phyloP scores from a whole-genome alignment of 1,140 invertebrate species.

The Globodera ellingtonae region DNA sequence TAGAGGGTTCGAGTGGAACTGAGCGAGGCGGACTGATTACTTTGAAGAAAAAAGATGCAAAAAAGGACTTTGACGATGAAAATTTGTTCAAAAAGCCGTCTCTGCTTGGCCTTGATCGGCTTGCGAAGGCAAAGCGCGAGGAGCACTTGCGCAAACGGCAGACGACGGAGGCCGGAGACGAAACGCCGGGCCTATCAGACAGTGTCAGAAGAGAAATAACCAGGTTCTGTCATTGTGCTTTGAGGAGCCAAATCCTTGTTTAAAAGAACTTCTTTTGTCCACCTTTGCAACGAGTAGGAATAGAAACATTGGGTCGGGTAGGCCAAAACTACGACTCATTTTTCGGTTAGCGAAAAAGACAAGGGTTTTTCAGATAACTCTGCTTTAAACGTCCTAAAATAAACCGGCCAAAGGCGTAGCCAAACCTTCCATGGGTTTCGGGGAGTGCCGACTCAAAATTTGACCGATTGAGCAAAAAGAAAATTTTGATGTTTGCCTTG shows the following conservation, averaged over 20 bases:
- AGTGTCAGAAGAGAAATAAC: slow-evolving; percentile 45
- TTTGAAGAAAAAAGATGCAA: slow-evolving; percentile 71
- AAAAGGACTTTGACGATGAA: slow-evolving; percentile 69
- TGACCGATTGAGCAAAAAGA: too few relatives aligned
- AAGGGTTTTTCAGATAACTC: too few relatives aligned
- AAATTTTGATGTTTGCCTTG: slow-evolving; percentile 23
- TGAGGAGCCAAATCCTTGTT: background rate
- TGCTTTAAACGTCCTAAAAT: too few relatives aligned
- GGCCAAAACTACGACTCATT: too few relatives aligned
- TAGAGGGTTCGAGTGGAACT: slow-evolving; percentile 78
- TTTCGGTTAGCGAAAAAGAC: too few relatives aligned
- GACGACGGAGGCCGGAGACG: slow-evolving; percentile 35
- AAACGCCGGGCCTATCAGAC: slow-evolving; percentile 48
- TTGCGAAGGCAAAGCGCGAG: slow-evolving; percentile 71
- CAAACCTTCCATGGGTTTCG: too few relatives aligned
- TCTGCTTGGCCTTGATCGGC: slow-evolving; percentile 81
- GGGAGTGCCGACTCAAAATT: too few relatives aligned
- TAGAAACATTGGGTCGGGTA: too few relatives aligned
- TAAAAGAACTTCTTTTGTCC: too few relatives aligned
- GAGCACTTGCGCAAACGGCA: slow-evolving; percentile 49
- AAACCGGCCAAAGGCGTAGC: too few relatives aligned
- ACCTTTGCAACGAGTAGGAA: too few relatives aligned
- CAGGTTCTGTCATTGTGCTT: slow-evolving; percentile 34
- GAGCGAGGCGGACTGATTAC: slow-evolving; percentile 80
- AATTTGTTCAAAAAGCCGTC: slow-evolving; percentile 75